Base-by-base conservation (phyloP, 2,888 invertebrate genomes). In the Campaea margaritaria region DNA sequence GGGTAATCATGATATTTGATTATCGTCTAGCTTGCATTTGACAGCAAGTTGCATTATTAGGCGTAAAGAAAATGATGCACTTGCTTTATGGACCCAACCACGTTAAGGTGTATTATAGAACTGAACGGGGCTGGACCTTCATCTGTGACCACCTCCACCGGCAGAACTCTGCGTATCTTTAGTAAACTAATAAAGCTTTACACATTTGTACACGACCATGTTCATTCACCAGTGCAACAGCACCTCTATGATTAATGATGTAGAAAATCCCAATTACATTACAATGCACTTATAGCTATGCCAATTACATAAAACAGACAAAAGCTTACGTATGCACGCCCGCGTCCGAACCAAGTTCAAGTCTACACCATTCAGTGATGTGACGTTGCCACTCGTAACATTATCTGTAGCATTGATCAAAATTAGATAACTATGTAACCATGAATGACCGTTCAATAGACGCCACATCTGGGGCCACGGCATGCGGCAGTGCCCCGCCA, bases 371-470 rank as follows among this genome's bases (percentile, higher is more conserved):
- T 53, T 43, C 52, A 50, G 42, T 31, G 36, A 44, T 59, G 54
- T 59, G 59, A 54, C 53, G 59, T 59, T 45, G 21, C 31, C 49
- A 50, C 49, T 59, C 54, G 54, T 59, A 59, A 49, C 55, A 34
- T 38, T 65, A 67, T 67, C 63, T 61, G 50, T 49, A 57, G 47
- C 65, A 61, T 67, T 65, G 51, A 67, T 67, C 65, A 41, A 36
- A 41, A 43, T 61, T 65, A 60, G 64, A 62, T 57, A 62, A 64
- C 34, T 44, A 12, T 51, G 50, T 28, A 47, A 41, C 58, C 58
- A 41, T 53, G 53, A 49, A 34, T 14, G 44, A 31, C 16, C 48
- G 44, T n/a, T 31, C 41, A 48, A 49, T 53, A 28, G 49, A 53
- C 13, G 10, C 9, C 42, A n/a, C 15, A 50, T 46, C 31, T 14